Evolutionary conservation across 2,113 vertebrate species (phyloP), one percentile per base, ranked within the genome.

Genomic region (Microtus oregoni): DNA sequence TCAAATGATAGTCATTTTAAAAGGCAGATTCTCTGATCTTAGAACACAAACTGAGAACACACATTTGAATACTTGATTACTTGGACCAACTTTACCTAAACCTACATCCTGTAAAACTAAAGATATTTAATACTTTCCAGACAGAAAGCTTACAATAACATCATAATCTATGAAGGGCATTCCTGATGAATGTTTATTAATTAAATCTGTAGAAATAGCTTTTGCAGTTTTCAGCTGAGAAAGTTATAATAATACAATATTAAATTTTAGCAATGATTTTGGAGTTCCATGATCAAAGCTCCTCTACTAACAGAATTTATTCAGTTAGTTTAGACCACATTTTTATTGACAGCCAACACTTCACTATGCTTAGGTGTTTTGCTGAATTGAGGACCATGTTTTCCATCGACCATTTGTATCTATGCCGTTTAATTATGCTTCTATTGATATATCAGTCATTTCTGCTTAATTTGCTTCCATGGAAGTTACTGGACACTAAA

Each of bases 351-450:
- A 28, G 67, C 30, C 88, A 65, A 22, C 4, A 86, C 55, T 89
- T 78, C n/a, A 75, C 35, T 75, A 20, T 35, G 58, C 58, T 88
- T 78, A 89, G 19, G 58, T 95, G 72, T 95, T 96, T 77, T 0
- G 1, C 92, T 95, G 81, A 92, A 52, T 83, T 0, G 8, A 87
- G 72, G 7, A 52, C 6, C 19, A 12, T 67, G 73, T 79, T 94
- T 86, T n/a, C 61, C 32, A 95, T 91, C 44, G 61, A 89, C 92
- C 86, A 95, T 92, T 97, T 94, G 81, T 82, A 96, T 93, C 89
- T 95, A 61, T 82, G 94, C 72, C 94, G 13, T 77, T 93, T 97
- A 94, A 95, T 96, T 96, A 89, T 35, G 82, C n/a, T 94, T 92
- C 72, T 91, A 47, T 94, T 95, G 83, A 55, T 94, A 89, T 86